Evolutionary conservation across 2,888 invertebrate genomes (phyloP).

Genomic region (Lingula anatina): DNA sequence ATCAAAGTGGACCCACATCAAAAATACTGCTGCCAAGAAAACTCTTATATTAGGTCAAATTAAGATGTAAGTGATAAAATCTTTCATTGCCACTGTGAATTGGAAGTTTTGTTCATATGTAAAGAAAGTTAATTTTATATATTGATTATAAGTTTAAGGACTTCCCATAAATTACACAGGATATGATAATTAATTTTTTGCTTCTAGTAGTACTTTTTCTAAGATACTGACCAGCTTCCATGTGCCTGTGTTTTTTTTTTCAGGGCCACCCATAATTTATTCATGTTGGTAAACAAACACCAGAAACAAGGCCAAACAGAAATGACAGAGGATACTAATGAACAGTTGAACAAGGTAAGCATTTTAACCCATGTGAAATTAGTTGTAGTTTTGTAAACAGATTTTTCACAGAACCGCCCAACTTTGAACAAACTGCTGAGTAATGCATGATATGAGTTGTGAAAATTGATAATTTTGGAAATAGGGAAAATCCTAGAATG

Average conservation of each 20-base stretch:
- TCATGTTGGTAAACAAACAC: constrained; percentile 46
- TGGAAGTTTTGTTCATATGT: no score
- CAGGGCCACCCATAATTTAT: constrained; percentile 52
- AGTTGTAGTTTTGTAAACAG: no score
- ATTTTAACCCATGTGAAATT: no score
- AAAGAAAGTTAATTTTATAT: not conserved
- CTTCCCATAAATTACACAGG: not conserved
- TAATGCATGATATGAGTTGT: no score
- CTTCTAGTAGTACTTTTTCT: not conserved
- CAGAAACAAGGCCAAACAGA: constrained; percentile 44
- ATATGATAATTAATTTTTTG: not conserved
- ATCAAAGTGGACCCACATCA: constrained; percentile 51
- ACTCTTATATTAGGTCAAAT: constrained; percentile 48
- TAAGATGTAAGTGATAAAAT: constrained; percentile 49
- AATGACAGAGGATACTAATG: constrained; percentile 43
- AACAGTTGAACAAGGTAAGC: constrained; percentile 43
- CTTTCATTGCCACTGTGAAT: no score
- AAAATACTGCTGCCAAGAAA: constrained; percentile 51
- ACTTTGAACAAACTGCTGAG: no score
- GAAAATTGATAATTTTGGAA: no score
- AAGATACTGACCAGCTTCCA: not conserved
- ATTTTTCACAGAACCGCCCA: no score
- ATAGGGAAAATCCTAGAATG: no score
- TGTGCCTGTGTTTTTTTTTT: constrained; percentile 2
- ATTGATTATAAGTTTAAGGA: not conserved